Evolutionary conservation across 92 coral and sea anemone genomes (phyloP).

Genomic region (Porites cylindrica): DNA sequence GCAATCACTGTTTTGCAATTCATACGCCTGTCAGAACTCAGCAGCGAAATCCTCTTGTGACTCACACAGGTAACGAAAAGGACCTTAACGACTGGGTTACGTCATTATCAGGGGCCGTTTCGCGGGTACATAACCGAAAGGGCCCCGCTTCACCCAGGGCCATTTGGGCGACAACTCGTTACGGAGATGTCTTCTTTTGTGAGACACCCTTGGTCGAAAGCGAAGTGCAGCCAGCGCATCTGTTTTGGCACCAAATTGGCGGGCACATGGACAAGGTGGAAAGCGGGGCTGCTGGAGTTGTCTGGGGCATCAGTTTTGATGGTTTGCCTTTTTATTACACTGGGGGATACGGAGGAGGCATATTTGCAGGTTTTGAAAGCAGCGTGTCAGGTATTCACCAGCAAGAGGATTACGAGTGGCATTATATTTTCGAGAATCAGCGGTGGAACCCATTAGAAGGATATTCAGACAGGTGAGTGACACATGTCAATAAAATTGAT

Average conservation of each 20-base stretch:
- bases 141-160: slow-evolving; percentile 87
- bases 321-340: slow-evolving; percentile 90
- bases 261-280: slow-evolving; percentile 93
- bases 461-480: slow-evolving; percentile 89
- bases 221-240: slow-evolving; percentile 66
- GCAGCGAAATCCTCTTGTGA: slow-evolving; percentile 80
- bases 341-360: slow-evolving; percentile 98
- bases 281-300: slow-evolving; percentile 88
- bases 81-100: slow-evolving; percentile 96
- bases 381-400: slow-evolving; percentile 81
- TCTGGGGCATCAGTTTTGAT: slow-evolving; percentile 96
- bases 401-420: slow-evolving; percentile 86
- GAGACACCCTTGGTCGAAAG: slow-evolving; percentile 66
- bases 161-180: slow-evolving; percentile 82
- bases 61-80: slow-evolving; percentile 78
- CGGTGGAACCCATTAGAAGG: slow-evolving; percentile 97
- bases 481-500: too few species aligned
- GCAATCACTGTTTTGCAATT: slow-evolving; percentile 88
- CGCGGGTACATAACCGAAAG: slow-evolving; percentile 73
- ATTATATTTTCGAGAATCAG: slow-evolving; percentile 92
- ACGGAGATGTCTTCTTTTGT: slow-evolving; percentile 96
- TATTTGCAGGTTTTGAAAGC: slow-evolving; percentile 79
- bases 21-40: slow-evolving; percentile 79
- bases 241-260: slow-evolving; percentile 96
- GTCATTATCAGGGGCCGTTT: slow-evolving; percentile 68